Base-by-base conservation (phyloP, 2,888 invertebrate genomes). In the Andrena hattorfiana region DNA sequence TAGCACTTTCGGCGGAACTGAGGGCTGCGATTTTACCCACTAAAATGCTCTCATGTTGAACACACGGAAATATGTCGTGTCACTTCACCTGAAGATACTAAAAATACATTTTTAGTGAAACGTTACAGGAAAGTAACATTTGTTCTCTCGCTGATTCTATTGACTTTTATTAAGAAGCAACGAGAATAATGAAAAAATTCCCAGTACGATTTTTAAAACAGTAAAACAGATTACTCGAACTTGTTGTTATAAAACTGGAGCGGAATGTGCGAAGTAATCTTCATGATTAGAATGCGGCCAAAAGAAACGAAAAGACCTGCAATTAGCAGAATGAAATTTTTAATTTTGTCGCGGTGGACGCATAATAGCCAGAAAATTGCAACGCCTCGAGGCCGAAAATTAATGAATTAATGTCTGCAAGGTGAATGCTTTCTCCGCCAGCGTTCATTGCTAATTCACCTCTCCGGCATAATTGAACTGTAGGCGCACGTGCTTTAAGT, bases 401-500 rank as follows among this genome's bases (percentile, higher is more conserved):
- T 28, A 68, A 68, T 32, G 26, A 68, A 68, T 68, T 51, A 48
- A 54, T 16, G 20, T 20, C 54, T 30, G 13, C 30, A 54, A 30
- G 28, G 26, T 13, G 42, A 23, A 48, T 66, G 26, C 48, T 48
- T 66, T 30, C 28, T 60, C 30, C 60, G 60, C 16, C 60, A 16
- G 26, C 26, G 26, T 68, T 51, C 54, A 32, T 68, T 63, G 51
- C 30, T 49, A 68, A 49, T 54, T 54, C 54, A 54, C 54, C 67
- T n/a, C 30, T 54, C 56, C 35, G 30, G 16, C 28, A 32, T 68
- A 68, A 68, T 54, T 68, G 68, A 68, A 68, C 54, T 67, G 49
- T 67, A 51, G 67, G 13, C 32, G 51, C 49, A 6, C 54, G 49
- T 54, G 54, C 67, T 54, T 51, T 67, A 67, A 28, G 67, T 51